These are phyloP conservation scores for Strigops habroptila DNA, from an alignment of 2,113 vertebrate genomes.

Conservation along the genomic window DNA sequence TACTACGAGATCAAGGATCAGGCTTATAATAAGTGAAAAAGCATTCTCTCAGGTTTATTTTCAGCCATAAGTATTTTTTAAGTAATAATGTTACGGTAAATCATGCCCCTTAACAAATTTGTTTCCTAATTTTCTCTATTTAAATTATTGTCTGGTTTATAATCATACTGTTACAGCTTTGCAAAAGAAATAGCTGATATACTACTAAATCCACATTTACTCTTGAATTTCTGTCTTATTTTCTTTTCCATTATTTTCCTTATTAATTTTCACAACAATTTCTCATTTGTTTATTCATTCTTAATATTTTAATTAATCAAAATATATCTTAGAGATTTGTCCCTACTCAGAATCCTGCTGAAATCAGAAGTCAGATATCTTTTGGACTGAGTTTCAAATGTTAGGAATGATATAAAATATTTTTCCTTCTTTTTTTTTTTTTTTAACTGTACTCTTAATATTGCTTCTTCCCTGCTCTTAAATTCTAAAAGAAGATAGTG, in stretches of 20 bases:
- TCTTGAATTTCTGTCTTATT: background rate
- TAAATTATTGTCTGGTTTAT: background rate
- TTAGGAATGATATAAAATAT: background rate
- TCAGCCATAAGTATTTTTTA: background rate
- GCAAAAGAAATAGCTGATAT: background rate
- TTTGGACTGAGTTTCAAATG: background rate
- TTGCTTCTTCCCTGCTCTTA: background rate
- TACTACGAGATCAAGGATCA: constrained; percentile 14
- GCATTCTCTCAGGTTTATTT: constrained; percentile 3
- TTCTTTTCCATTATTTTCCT: background rate
- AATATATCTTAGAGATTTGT: background rate
- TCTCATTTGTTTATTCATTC: background rate
- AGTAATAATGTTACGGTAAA: background rate
- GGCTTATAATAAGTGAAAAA: constrained; percentile 9
- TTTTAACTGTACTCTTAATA: background rate
- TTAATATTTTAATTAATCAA: background rate
- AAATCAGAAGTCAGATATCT: background rate
- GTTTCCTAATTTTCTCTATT: background rate
- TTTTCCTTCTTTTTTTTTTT: background rate
- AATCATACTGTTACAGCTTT: background rate
- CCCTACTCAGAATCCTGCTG: background rate
- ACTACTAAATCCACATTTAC: background rate
- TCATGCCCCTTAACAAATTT: background rate
- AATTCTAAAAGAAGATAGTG: background rate
- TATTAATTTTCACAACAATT: background rate